Conservation (phyloP, 2,113 vertebrate genomes). For the Haemorhous mexicanus region DNA sequence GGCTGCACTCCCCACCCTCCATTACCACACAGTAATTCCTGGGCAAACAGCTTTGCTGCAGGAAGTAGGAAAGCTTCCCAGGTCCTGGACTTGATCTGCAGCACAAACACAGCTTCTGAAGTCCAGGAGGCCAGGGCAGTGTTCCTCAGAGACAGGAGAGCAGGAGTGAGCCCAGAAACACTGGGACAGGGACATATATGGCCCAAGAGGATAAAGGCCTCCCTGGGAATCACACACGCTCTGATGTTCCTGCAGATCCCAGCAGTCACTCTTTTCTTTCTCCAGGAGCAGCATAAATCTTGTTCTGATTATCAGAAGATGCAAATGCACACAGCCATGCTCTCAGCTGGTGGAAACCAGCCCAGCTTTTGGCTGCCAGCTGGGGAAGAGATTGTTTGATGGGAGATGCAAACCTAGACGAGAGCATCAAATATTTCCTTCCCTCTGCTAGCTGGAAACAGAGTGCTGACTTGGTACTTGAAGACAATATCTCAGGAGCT, state of each 20-base stretch:
- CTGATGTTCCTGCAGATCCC: not conserved
- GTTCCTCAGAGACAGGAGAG: not conserved
- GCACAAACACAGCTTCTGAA: not conserved
- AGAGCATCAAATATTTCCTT: not conserved
- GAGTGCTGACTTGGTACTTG: not conserved
- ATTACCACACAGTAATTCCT: not conserved
- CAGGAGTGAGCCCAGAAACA: not conserved
- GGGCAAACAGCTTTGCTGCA: not conserved
- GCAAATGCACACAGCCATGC: not conserved
- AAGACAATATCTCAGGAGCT: not conserved
- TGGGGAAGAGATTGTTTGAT: not conserved
- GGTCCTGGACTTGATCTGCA: not conserved
- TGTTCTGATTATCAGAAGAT: not conserved
- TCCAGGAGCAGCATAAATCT: not conserved
- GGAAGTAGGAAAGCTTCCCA: not conserved
- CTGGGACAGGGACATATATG: not conserved
- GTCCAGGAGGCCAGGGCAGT: not conserved
- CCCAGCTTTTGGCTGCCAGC: not conserved
- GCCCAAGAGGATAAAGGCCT: not conserved
- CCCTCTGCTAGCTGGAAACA: not conserved
- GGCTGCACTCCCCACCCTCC: fast-evolving
- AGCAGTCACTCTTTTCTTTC: not conserved
- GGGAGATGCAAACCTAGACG: not conserved
- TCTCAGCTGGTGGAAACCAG: not conserved
- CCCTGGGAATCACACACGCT: not conserved